Evolutionary conservation across 35 echinoderm and acorn worm genomes (phyloP).

Genomic region (Eucidaris tribuloides): DNA sequence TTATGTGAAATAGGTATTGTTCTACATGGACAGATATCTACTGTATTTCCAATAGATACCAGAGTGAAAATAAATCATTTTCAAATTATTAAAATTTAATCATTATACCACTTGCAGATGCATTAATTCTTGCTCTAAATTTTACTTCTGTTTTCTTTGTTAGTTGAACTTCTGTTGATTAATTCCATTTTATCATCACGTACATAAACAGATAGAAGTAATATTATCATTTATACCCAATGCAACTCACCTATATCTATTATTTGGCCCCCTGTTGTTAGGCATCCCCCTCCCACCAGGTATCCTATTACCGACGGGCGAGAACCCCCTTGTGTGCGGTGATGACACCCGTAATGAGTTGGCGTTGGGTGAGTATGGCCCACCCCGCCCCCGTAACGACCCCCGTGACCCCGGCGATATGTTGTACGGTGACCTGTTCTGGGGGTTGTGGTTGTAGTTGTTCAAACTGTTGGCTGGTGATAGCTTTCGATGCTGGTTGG

Average conservation of each 20-base stretch:
- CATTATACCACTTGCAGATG: too few relatives aligned
- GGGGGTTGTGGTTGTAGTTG: constrained; percentile 74
- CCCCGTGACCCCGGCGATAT: constrained; percentile 46
- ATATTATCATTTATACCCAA: too few relatives aligned
- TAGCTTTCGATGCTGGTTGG: constrained; percentile 86
- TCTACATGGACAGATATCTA: too few relatives aligned
- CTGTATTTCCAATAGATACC: too few relatives aligned
- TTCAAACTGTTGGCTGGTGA: constrained; percentile 95
- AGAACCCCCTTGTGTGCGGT: constrained; percentile 76
- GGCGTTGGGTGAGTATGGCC: constrained; percentile 9
- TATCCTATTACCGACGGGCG: constrained; percentile 53
- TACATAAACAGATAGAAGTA: too few relatives aligned
- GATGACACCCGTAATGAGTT: constrained; percentile 82
- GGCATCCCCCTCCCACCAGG: constrained; percentile 18
- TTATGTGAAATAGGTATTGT: too few relatives aligned
- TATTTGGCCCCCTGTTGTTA: constrained; percentile 21
- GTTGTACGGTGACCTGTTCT: constrained; percentile 75
- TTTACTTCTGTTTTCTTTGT: too few relatives aligned
- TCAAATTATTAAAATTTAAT: too few relatives aligned
- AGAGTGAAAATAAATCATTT: too few relatives aligned
- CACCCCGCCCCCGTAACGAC: constrained; percentile 37
- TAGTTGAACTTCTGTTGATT: too few relatives aligned
- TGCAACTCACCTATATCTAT: constrained; percentile 36
- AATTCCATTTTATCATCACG: too few relatives aligned
- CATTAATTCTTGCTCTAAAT: too few relatives aligned